Conservation (phyloP, 2,113 vertebrate species). For the Pterocles burchelli region DNA sequence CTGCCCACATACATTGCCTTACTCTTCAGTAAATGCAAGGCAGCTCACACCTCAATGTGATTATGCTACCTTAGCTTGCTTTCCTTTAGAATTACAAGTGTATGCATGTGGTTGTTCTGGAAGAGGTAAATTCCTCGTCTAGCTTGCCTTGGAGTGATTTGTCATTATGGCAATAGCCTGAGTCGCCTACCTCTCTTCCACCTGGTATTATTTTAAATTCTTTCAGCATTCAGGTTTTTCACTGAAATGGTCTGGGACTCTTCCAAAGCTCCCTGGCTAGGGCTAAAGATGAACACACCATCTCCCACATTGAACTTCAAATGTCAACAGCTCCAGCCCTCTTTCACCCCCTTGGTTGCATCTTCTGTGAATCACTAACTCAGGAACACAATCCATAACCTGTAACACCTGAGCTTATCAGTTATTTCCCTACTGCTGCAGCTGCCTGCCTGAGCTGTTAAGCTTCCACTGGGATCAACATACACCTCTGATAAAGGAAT, state of each 20-base stretch:
- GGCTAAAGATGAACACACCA: fast-evolving
- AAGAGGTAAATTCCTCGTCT: neutral
- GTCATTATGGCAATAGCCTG: neutral
- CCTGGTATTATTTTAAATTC: neutral
- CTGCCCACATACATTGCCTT: neutral
- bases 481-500: conserved; percentile 13
- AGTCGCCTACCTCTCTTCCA: neutral
- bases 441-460: conserved; percentile 17
- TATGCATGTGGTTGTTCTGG: neutral
- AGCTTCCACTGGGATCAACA: neutral
- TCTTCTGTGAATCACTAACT: neutral
- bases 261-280: neutral
- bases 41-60: neutral
- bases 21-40: neutral
- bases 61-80: neutral
- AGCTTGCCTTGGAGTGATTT: neutral
- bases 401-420: neutral
- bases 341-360: neutral
- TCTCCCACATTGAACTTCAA: neutral
- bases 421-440: neutral
- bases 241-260: neutral
- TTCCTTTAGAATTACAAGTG: neutral
- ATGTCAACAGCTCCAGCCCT: neutral
- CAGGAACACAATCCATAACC: conserved; percentile 13
- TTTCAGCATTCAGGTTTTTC: neutral